Evolutionary conservation across 2,888 invertebrate species (phyloP), one percentile per base, ranked within the genome.

Genomic region (Morpho helenor): DNA sequence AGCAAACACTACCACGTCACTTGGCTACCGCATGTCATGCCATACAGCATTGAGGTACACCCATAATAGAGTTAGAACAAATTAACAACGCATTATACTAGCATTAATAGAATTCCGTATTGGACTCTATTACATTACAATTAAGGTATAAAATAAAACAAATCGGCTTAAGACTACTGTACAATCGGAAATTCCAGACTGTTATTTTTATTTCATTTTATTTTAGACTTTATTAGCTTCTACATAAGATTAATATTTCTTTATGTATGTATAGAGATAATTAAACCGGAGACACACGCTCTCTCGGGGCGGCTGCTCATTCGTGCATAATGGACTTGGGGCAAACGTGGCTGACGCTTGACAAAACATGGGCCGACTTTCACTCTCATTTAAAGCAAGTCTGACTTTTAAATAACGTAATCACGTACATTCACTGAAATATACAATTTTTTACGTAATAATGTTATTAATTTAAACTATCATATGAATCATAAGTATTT

Each of bases 271-370:
- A 60, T 59, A 50, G 60, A 76, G 70, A 85, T 86, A 84, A 87
- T 87, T 86, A 86, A 80, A 75, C 76, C 74, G 71, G 77, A 77
- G 84, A 82, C 82, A 86, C 79, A 80, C 83, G 84, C 79, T 88
- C 89, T 89, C 87, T 88, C 83, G 85, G 87, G 88, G 87, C 82
- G 87, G 82, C 77, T 85, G 86, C 76, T 89, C 84, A 87, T 87
- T 89, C 87, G 88, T 88, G 88, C 87, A 86, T 90, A 90, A 89
- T 89, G 85, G 84, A 80, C 84, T 82, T 76, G 74, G 81, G 77
- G 85, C 80, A 76, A 79, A 67, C 76, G 79, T 80, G 80, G 71
- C 84, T 80, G 83, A 82, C 77, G 83, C 83, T 83, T 87, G 87
- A 87, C 87, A 87, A 88, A 89, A 87, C 82, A 84, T 82, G 80